Evolutionary conservation across 2,113 vertebrate genomes (phyloP).

Genomic region (Romanogobio albipinnatus): DNA sequence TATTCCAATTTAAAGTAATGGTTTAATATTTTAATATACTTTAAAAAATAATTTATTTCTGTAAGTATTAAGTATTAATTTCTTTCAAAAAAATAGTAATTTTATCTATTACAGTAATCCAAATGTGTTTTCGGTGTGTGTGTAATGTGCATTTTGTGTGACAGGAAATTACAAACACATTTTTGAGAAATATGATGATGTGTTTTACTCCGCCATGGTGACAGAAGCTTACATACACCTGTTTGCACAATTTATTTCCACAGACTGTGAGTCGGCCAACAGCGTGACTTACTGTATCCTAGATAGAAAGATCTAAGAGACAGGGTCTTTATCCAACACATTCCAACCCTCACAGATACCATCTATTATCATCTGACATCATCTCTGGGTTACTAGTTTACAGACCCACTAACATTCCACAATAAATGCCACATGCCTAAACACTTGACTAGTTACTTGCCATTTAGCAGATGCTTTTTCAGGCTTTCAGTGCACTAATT

Average conservation of each 20-base stretch:
- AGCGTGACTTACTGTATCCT: neutral
- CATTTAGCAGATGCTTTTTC: slow-evolving; percentile 19
- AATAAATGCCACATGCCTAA: neutral
- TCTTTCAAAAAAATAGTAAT: neutral
- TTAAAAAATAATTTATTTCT: neutral
- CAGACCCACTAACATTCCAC: slow-evolving; percentile 28
- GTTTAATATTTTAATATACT: too few species aligned
- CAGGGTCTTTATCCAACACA: neutral
- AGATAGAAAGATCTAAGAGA: neutral
- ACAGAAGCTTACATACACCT: neutral
- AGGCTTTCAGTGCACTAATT: slow-evolving; percentile 17
- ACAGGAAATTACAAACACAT: neutral
- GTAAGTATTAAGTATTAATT: neutral
- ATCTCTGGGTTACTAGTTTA: slow-evolving; percentile 32
- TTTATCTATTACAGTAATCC: neutral
- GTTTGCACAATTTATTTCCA: slow-evolving; percentile 16
- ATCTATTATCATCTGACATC: slow-evolving; percentile 29
- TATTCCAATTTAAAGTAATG: too few species aligned
- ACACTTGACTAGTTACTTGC: slow-evolving; percentile 33
- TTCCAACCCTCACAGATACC: neutral
- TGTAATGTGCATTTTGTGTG: slow-evolving; percentile 3
- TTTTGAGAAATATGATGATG: slow-evolving; percentile 1
- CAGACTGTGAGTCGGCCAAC: slow-evolving; percentile 15
- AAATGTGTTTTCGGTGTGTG: neutral
- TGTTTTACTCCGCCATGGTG: neutral